These are phyloP conservation scores for Neomicropteryx cornuta DNA, from an alignment of 1,140 invertebrate species.

Conservation along the genomic window DNA sequence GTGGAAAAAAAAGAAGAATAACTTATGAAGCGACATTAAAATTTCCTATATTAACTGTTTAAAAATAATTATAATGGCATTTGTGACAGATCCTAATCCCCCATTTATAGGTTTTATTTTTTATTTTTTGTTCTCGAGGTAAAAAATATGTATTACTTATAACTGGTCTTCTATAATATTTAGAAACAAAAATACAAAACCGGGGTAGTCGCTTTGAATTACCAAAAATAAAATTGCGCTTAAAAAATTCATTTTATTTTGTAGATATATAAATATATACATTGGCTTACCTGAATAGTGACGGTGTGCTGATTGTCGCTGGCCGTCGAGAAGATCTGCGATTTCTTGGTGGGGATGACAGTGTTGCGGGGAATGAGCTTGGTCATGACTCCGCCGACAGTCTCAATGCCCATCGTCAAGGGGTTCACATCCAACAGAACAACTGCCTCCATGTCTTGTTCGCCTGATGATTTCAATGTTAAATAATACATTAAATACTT, in stretches of 20 bases:
- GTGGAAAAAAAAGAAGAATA: too few species aligned
- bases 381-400: conserved; percentile 99
- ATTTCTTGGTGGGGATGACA: conserved; percentile 99
- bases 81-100: too few species aligned
- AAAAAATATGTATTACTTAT: too few species aligned
- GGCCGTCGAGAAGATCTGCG: conserved; percentile 98
- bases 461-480: conserved; percentile 32
- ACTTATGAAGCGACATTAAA: too few species aligned
- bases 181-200: too few species aligned
- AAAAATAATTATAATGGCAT: too few species aligned
- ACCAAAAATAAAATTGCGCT: too few species aligned
- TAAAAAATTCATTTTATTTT: not conserved
- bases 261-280: not conserved
- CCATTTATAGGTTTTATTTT: too few species aligned
- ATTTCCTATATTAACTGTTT: too few species aligned
- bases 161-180: too few species aligned
- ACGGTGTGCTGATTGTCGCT: conserved; percentile 99
- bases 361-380: conserved; percentile 97
- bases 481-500: not conserved
- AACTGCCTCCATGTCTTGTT: conserved; percentile 92
- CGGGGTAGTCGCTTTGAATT: too few species aligned
- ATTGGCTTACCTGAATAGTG: conserved; percentile 72
- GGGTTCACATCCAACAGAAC: conserved; percentile 97
- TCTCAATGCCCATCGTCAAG: conserved; percentile 98
- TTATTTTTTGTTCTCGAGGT: too few species aligned